Base-by-base conservation (phyloP, 2,797 vertebrate genomes). In the Typhlichthys eigenmanni region DNA sequence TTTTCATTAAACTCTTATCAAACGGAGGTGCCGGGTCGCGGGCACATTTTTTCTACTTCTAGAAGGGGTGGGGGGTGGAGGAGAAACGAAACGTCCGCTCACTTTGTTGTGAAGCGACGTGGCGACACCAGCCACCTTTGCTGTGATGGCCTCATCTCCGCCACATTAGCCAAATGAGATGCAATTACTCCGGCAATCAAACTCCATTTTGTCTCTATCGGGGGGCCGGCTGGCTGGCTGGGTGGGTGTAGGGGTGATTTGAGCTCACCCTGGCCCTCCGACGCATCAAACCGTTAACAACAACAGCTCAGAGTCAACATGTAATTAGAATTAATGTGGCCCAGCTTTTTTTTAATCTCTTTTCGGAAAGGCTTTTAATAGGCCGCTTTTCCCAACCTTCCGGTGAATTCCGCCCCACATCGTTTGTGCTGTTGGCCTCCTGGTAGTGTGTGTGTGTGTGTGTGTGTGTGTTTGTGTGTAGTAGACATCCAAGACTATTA, bases 181-280 rank as follows among this genome's bases (percentile, higher is more conserved):
- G 81, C 83, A 89, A 89, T 91, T 89, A 90, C 76, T 67, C 65
- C 60, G 1, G 78, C 78, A 80, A 83, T 87, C 81, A 79, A 84
- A 78, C 70, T 71, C 69, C 52, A 83, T 86, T 87, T 86, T 62
- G 75, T 83, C 79, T 84, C 83, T 76, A 85, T 78, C 71, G 86
- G 76, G 85, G 81, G 66, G 79, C 51, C 13, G 47, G 60, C n/a
- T 53, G 71, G 72, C 76, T 56, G 34, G 54, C 9, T 32, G 66
- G 74, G 73, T 53, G 45, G 55, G n/a, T 71, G 45, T 66, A 49
- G 14, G 72, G 45, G 71, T 62, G 71, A 70, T 79, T 24, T 24
- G 24, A 24, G 24, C 34, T 38, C 34, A 38, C 34, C 34, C 34
- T 3, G 8, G 34, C 6, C 34, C 34, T 38, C 79, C 45, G 32